phyloP scores from a whole-genome alignment of 1,140 invertebrate genomes.

The Bombus sylvicola region DNA sequence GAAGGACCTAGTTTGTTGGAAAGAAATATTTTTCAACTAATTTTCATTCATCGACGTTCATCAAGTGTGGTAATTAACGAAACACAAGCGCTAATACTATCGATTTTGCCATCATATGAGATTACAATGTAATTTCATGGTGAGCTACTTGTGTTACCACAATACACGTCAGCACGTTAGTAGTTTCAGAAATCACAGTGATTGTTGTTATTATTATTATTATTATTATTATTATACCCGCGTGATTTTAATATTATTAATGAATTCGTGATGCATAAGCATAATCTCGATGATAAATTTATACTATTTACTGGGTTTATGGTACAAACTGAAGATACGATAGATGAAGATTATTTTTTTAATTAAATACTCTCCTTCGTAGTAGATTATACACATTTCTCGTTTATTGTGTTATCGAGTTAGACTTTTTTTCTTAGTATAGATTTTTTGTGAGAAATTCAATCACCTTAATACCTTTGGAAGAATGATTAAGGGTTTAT shows the following conservation, averaged over 20 bases:
- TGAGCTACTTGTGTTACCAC: neutral
- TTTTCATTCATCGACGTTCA: neutral
- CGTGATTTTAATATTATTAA: neutral
- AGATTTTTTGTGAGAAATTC: neutral
- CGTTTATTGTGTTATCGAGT: neutral
- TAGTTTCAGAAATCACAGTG: neutral
- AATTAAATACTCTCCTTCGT: neutral
- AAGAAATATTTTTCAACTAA: neutral
- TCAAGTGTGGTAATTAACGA: neutral
- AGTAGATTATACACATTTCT: neutral
- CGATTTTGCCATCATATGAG: neutral
- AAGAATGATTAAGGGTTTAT: neutral
- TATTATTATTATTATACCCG: neutral
- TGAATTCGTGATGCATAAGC: no score
- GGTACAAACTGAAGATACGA: neutral
- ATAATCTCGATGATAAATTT: neutral
- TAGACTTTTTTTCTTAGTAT: neutral
- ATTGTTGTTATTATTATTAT: neutral
- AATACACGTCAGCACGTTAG: neutral
- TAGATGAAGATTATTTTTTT: neutral
- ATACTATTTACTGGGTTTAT: neutral
- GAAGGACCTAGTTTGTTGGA: neutral
- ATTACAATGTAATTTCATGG: neutral
- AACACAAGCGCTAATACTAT: neutral
- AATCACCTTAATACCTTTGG: neutral